Percentiles rank a stretch among this genome's conserved stretches.
phyloP scores from a whole-genome alignment of 2,797 vertebrate species.

The Stomatorhinus walkeri region DNA sequence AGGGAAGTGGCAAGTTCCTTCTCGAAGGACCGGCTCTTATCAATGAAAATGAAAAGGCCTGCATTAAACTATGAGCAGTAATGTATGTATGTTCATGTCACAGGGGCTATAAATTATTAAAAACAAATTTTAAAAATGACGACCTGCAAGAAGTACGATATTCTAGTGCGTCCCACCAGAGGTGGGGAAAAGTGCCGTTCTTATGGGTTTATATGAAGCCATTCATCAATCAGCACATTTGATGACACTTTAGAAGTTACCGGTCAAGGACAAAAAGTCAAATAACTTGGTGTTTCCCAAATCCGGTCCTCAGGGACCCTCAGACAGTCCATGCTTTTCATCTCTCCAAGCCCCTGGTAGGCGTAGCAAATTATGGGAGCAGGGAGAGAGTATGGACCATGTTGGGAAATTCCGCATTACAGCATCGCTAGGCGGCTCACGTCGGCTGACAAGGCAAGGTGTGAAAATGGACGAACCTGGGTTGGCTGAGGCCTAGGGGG shows the following conservation, averaged over 20 bases:
- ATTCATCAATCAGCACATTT: neutral
- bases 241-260: neutral
- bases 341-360: neutral
- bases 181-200: neutral
- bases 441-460: neutral
- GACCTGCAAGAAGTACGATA: neutral
- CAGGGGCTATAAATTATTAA: neutral
- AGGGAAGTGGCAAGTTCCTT: neutral
- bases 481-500: conserved; percentile 90
- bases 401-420: neutral
- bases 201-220: neutral
- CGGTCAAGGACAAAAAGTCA: neutral
- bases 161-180: neutral
- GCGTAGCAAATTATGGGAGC: neutral
- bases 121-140: neutral
- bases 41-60: neutral
- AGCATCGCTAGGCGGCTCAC: neutral
- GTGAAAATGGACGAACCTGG: conserved; percentile 63
- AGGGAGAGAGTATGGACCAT: neutral
- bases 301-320: neutral
- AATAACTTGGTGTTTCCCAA: neutral
- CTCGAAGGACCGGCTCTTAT: neutral
- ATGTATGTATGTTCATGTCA: neutral
- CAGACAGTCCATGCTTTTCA: neutral
- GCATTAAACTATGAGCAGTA: neutral